Percentiles rank a stretch among this genome's conserved stretches.
phyloP scores from a whole-genome alignment of 2,888 invertebrate species.

The Nomada flava region DNA sequence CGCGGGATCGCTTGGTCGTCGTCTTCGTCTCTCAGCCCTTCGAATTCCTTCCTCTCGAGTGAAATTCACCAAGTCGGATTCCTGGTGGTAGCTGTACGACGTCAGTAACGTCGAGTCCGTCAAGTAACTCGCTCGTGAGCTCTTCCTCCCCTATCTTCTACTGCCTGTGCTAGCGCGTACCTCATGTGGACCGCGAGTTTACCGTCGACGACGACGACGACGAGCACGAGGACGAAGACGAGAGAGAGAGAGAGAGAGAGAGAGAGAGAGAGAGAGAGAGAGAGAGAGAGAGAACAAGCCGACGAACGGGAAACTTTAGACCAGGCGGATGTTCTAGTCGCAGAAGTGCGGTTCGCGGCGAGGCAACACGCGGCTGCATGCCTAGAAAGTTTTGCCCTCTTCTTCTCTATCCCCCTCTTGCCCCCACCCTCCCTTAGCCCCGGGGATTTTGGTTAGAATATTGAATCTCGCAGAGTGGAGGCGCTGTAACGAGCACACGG shows the following conservation, averaged over 20 bases:
- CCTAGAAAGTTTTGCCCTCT: constrained; percentile 80
- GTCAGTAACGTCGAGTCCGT: constrained; percentile 79
- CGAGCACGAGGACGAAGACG: constrained; percentile 63
- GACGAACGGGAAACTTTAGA: constrained; percentile 78
- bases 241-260: constrained; percentile 22
- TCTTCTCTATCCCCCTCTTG: constrained; percentile 40
- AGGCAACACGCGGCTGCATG: constrained; percentile 69
- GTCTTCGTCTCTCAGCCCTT: constrained; percentile 18
- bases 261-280: no score
- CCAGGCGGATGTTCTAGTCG: constrained; percentile 64
- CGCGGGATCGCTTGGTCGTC: constrained; percentile 2
- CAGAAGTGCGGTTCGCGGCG: constrained; percentile 61
- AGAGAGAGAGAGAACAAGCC: constrained; percentile 26
- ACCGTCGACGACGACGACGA: constrained; percentile 63
- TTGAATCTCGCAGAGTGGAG: constrained; percentile 83
- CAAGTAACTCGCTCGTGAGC: constrained; percentile 76
- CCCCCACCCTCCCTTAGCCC: constrained; percentile 76
- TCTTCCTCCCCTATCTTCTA: constrained; percentile 6
- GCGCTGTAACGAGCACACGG: constrained; percentile 82
- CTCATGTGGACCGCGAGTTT: constrained; percentile 79
- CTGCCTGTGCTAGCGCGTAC: constrained; percentile 6
- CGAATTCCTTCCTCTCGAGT: constrained; percentile 25
- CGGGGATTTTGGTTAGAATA: constrained; percentile 84
- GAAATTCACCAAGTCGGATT: constrained; percentile 56
- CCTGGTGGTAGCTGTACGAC: constrained; percentile 74